phyloP scores from a whole-genome alignment of 1,140 invertebrate species.

The Drosophila rhopaloa region DNA sequence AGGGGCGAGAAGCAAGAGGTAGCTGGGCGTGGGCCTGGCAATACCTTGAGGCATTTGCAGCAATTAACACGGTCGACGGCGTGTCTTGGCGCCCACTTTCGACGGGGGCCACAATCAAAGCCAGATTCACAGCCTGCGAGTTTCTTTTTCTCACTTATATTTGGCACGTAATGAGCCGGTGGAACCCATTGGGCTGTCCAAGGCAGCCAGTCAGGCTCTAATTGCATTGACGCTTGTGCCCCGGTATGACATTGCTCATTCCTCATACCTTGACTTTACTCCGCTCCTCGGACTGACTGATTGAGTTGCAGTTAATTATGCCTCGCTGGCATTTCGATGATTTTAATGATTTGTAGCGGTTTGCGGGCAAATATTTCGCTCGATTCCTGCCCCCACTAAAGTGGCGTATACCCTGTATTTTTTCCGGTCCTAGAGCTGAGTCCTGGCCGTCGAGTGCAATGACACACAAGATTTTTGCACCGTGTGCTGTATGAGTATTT shows the following conservation, averaged over 20 bases:
- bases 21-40: slow-evolving; percentile 47
- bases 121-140: slow-evolving; percentile 26
- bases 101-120: slow-evolving; percentile 42
- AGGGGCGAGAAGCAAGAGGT: not conserved
- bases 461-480: slow-evolving; percentile 74
- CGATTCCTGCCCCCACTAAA: slow-evolving; percentile 38
- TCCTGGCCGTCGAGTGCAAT: slow-evolving; percentile 64
- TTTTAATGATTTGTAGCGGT: slow-evolving; percentile 79
- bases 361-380: slow-evolving; percentile 64
- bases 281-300: slow-evolving; percentile 28
- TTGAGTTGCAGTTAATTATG: slow-evolving; percentile 81
- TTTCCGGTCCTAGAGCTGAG: not conserved
- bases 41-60: slow-evolving; percentile 73
- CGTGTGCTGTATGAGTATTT: slow-evolving; percentile 78
- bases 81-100: slow-evolving; percentile 79
- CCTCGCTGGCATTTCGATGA: slow-evolving; percentile 68
- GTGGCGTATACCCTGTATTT: slow-evolving; percentile 1
- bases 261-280: not conserved
- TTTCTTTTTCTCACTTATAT: slow-evolving; percentile 43
- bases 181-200: slow-evolving; percentile 42
- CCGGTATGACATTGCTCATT: slow-evolving; percentile 47
- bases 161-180: slow-evolving; percentile 72
- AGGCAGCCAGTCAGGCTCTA: slow-evolving; percentile 48
- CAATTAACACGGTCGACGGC: slow-evolving; percentile 79
- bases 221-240: slow-evolving; percentile 72